Evolutionary conservation across 1,140 invertebrate genomes (phyloP).

Genomic region (Microplitis demolitor): DNA sequence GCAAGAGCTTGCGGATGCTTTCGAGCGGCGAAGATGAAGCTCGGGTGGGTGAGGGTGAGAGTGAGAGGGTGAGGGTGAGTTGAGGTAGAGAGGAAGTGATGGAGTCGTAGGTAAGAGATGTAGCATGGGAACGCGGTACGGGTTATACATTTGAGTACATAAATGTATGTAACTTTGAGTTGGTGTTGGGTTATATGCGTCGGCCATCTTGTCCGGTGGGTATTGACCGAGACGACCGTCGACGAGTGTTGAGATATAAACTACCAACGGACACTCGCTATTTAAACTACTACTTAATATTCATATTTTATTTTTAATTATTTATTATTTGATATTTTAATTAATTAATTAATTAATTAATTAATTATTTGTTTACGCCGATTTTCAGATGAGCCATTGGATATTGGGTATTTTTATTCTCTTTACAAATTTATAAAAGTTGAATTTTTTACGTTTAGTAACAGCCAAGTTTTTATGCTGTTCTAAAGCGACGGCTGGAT

Average conservation of each 20-base stretch:
- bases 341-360: too few species aligned
- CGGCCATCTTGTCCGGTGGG: slow-evolving; percentile 64
- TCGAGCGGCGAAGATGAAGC: slow-evolving; percentile 13
- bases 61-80: not conserved
- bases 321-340: too few species aligned
- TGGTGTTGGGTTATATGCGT: slow-evolving; percentile 61
- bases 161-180: slow-evolving; percentile 63
- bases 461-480: too few species aligned
- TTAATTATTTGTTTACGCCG: too few species aligned
- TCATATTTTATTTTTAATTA: too few species aligned
- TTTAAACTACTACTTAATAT: too few species aligned
- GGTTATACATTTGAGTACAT: slow-evolving; percentile 63
- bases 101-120: slow-evolving; percentile 13
- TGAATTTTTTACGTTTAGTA: too few species aligned
- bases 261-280: too few species aligned
- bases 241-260: slow-evolving; percentile 26
- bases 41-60: slow-evolving; percentile 8
- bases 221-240: slow-evolving; percentile 63
- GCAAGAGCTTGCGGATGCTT: slow-evolving; percentile 8
- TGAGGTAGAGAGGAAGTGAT: not conserved
- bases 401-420: too few species aligned
- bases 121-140: slow-evolving; percentile 39
- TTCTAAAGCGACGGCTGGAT: too few species aligned
- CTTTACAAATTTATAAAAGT: too few species aligned
- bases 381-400: too few species aligned